Percentiles rank a stretch among this genome's conserved stretches.
Conservation (phyloP, 2,113 vertebrate genomes). For the Trichechus manatus region DNA sequence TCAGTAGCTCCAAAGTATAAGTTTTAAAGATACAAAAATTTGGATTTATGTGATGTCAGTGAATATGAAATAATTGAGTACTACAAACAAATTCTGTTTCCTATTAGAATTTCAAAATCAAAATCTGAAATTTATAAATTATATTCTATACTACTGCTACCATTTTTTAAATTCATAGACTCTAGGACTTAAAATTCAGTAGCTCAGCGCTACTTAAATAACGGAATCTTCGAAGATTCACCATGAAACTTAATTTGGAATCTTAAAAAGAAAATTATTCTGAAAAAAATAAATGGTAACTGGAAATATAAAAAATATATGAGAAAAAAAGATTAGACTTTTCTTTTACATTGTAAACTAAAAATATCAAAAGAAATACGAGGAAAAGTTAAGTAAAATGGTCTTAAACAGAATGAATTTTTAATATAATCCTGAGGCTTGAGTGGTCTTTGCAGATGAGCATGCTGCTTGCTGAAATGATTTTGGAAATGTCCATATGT, state of each 20-base stretch:
- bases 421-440: constrained; percentile 67
- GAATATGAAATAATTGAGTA: not conserved
- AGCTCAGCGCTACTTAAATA: not conserved
- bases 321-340: not conserved
- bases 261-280: not conserved
- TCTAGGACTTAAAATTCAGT: constrained; percentile 44
- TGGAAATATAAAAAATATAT: not conserved
- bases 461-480: constrained; percentile 73
- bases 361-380: constrained; percentile 58
- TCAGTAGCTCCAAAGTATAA: not conserved
- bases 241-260: constrained; percentile 18
- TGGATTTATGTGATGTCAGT: not conserved
- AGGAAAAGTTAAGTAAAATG: not conserved
- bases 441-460: constrained; percentile 71
- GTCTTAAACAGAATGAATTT: constrained; percentile 47
- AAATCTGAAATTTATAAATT: not conserved
- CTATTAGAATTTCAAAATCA: too few relatives aligned
- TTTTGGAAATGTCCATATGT: constrained; percentile 81
- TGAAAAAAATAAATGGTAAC: not conserved
- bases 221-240: constrained; percentile 25
- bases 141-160: fast-evolving
- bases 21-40: not conserved
- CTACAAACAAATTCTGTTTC: too few relatives aligned
- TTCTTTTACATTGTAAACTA: constrained; percentile 36
- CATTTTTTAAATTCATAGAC: constrained; percentile 57